A percentile compares a stretch with the other conserved stretches of the same genome.
Conservation (phyloP, 2,888 invertebrate genomes). For the Athetis lepigone region DNA sequence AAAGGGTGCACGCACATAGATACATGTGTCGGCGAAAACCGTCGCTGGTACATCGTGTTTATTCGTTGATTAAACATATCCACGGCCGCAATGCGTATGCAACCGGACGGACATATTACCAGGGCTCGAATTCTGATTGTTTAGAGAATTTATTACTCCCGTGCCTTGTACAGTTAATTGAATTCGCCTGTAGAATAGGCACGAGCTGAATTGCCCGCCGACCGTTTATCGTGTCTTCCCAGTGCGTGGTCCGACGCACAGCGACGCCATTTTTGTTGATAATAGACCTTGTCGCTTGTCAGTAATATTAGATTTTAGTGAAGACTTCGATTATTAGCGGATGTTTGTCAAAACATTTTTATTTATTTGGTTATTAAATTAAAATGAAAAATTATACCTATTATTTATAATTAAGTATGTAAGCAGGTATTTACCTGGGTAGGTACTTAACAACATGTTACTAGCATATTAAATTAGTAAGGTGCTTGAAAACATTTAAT, state of each 20-base stretch:
- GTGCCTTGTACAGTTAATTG: conserved; percentile 90
- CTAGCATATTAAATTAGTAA: not conserved
- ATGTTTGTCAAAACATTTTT: conserved; percentile 6
- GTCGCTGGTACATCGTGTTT: conserved; percentile 81
- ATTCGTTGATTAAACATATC: conserved; percentile 89
- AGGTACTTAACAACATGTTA: conserved; percentile 4
- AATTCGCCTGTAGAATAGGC: conserved; percentile 90
- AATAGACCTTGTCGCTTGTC: conserved; percentile 65
- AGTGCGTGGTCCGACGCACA: conserved; percentile 74
- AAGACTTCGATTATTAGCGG: conserved; percentile 16
- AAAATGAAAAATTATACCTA: conserved; percentile 1
- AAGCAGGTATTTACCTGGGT: conserved; percentile 2
- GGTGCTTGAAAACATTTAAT: not conserved
- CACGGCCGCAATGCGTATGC: conserved; percentile 89
- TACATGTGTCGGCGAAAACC: conserved; percentile 79
- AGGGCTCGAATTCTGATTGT: conserved; percentile 90
- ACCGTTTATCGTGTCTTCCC: conserved; percentile 85
- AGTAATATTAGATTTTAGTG: conserved; percentile 59
- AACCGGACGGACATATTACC: conserved; percentile 89
- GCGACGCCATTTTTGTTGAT: conserved; percentile 76
- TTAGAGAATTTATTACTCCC: conserved; percentile 90
- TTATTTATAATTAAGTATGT: conserved; percentile 4
- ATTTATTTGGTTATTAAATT: not conserved
- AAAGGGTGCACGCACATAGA: conserved; percentile 74
- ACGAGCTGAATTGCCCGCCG: conserved; percentile 84